Conservation (phyloP, 2,888 invertebrate species). For the Labia minor region DNA sequence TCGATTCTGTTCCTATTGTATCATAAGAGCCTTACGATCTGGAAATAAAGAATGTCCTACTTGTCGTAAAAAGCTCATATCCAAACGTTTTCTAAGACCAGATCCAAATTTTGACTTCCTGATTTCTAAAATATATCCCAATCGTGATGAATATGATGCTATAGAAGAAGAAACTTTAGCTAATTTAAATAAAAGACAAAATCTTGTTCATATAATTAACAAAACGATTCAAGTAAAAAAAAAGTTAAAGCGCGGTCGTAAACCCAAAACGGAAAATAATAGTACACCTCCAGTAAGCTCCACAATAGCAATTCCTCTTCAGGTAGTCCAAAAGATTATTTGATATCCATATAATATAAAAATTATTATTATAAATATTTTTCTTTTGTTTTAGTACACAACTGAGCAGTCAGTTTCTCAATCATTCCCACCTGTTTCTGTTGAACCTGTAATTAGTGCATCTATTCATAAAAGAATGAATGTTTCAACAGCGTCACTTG, state of each 20-base stretch:
- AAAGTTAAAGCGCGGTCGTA: slow-evolving; percentile 56
- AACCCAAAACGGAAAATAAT: slow-evolving; percentile 51
- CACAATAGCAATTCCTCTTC: slow-evolving; percentile 34
- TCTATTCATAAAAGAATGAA: background rate
- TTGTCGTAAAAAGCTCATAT: slow-evolving; percentile 94
- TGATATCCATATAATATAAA: too few species aligned
- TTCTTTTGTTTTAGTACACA: too few species aligned
- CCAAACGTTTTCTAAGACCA: slow-evolving; percentile 86
- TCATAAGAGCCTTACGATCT: slow-evolving; percentile 90
- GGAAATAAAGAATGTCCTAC: slow-evolving; percentile 99
- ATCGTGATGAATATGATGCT: slow-evolving; percentile 91
- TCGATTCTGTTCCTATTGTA: too few species aligned
- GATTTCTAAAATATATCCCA: slow-evolving; percentile 95
- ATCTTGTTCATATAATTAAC: slow-evolving; percentile 84
- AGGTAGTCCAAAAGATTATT: too few species aligned
- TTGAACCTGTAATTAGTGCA: slow-evolving; percentile 27
- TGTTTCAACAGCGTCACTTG: background rate
- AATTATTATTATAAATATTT: too few species aligned
- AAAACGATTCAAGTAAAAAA: slow-evolving; percentile 85
- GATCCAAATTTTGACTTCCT: slow-evolving; percentile 97
- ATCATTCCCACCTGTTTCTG: slow-evolving; percentile 33
- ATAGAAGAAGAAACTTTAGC: slow-evolving; percentile 85
- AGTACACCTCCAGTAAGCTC: slow-evolving; percentile 37
- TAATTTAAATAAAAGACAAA: slow-evolving; percentile 85
- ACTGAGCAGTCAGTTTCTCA: slow-evolving; percentile 19